Conservation (phyloP, 2,888 invertebrate species). For the Cancer borealis region DNA sequence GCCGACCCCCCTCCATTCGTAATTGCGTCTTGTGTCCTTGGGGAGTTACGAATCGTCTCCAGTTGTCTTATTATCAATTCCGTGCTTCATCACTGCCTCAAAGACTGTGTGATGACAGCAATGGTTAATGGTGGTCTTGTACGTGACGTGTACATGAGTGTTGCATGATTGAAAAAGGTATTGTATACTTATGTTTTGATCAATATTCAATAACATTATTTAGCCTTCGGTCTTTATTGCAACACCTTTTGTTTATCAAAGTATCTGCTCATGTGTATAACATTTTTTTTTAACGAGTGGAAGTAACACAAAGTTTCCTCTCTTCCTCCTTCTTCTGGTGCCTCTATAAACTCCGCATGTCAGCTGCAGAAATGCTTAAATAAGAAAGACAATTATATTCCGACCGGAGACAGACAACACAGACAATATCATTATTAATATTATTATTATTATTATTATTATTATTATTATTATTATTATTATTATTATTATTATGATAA, state of each 20-base stretch:
- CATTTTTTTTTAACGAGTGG: neutral
- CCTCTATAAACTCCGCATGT: too few relatives aligned
- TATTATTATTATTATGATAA: too few relatives aligned
- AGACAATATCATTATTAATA: too few relatives aligned
- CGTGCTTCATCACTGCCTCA: neutral
- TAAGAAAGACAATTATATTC: too few relatives aligned
- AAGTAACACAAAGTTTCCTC: neutral
- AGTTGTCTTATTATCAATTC: neutral
- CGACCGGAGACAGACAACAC: too few relatives aligned
- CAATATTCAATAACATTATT: too few relatives aligned
- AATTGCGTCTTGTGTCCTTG: conserved; percentile 34
- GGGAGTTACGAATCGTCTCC: conserved; percentile 5
- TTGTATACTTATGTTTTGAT: too few relatives aligned
- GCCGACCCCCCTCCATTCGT: neutral
- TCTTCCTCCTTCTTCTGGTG: neutral
- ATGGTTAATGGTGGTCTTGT: neutral
- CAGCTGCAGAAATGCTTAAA: too few relatives aligned
- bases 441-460: too few relatives aligned
- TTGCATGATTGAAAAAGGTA: too few relatives aligned
- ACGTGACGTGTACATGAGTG: neutral
- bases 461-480: too few relatives aligned
- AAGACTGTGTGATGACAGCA: neutral
- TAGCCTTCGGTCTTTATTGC: neutral
- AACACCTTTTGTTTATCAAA: neutral
- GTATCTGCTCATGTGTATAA: neutral